Evolutionary conservation across 2,888 invertebrate genomes (phyloP), one percentile per base, ranked within the genome.

Genomic region (Lepidochrysops patricia): DNA sequence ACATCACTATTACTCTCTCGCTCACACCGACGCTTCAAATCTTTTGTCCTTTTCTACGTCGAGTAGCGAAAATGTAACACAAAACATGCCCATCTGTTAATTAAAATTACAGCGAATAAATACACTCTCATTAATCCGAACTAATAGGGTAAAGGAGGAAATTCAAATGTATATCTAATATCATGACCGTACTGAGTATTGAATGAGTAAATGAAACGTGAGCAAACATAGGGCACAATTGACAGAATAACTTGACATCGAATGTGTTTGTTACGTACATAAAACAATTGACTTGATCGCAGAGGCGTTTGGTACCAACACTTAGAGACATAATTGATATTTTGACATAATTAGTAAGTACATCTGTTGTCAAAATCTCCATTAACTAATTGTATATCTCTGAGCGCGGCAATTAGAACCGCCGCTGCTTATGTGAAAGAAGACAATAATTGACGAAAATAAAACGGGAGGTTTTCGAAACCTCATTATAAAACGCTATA

Each of bases 161-260:
- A 26, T 35, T 35, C 25, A 58, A 58, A 50, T 52, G 35, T 50
- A 76, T 78, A 76, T 79, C 82, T 85, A 87, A 85, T 85, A 85
- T 85, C 84, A 85, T 82, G 83, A 83, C 76, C 77, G 79, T 75
- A 81, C 86, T 89, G 88, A 89, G 88, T 88, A 89, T 88, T 87
- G 75, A 73, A 66, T 82, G 82, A 85, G 84, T 85, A 85, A 85
- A 84, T 72, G 79, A 84, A 80, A 54, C 27, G 15, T 54, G 80
- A 80, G 73, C 82, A 82, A 79, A 81, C 80, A 43, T 15, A 57
- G 57, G 52, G 73, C 67, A 68, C 73, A 73, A 86, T 88, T 87
- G 87, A 88, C 87, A 74, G 79, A 82, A 77, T 75, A 79, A 82
- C 78, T 78, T 78, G 78, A 80, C 80, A 73, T 67, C 15, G 19